Evolutionary conservation across 2,797 vertebrate species (phyloP), one percentile per base, ranked within the genome.

Genomic region (Cynopterus sphinx): DNA sequence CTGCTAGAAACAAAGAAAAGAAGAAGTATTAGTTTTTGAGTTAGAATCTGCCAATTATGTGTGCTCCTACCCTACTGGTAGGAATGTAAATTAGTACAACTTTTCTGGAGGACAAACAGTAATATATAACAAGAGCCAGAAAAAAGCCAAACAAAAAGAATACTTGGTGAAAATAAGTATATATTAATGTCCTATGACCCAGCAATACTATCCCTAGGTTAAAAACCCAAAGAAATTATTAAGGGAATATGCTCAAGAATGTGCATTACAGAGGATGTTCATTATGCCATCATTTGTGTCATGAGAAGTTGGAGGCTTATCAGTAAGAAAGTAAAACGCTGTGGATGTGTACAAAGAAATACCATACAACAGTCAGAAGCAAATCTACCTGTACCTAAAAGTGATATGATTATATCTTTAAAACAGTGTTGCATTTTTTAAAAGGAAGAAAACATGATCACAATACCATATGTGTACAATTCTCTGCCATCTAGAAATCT

Each of bases 1-100:
- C 99, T 99, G 87, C 96, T 90, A 53, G 71, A 90, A 94, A 91
- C 43, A 78, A 75, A 96, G 43, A 77, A 65, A 84, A 91, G 59
- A 73, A 36, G 22, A 91, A 11, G 9, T 13, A 51, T 39, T 49
- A 51, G 12, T 41, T 5, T 19, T 67, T 19, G 0, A 92, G 61
- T 9, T 46, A 73, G 63, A 65, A 93, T 81, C 79, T 2, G 49
- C 51, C 41, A 81, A 63, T 21, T 41, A 68, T 6, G 5, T 15
- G 36, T 53, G 75, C 63, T 93, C 89, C 85, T 86, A 33, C 39
- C 39, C 33, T 39, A 17, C 5, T 26, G 17, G 7, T 1, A 61
- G 7, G 17, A 41, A 91, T 6, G 22, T 31, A 88, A 57, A 84
- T 5, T 63, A 28, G 49, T 15, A n/a, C 10, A 77, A 49, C 8